Conservation (phyloP, 2,797 vertebrate genomes). For the Catharus ustulatus region DNA sequence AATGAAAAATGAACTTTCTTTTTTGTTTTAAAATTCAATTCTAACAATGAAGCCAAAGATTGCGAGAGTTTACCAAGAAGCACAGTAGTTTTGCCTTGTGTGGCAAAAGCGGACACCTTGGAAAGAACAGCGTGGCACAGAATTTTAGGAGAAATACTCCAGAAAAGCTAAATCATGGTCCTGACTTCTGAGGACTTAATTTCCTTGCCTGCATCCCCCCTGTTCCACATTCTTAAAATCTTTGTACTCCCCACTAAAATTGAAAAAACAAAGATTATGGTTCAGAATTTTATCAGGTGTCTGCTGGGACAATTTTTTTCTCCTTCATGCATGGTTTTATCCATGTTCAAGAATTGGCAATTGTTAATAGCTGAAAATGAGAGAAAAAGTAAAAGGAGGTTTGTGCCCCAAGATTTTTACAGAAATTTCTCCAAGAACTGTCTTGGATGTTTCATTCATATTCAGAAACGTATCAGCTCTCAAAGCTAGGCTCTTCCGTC, state of each 20-base stretch:
- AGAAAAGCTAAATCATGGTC: neutral
- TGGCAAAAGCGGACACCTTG: neutral
- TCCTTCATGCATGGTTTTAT: neutral
- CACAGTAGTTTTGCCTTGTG: neutral
- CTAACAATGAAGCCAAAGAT: neutral
- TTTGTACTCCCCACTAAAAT: neutral
- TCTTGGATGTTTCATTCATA: neutral
- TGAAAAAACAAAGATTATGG: neutral
- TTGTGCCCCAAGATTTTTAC: neutral
- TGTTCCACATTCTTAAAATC: neutral
- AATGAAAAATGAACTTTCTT: neutral
- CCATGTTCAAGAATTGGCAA: neutral
- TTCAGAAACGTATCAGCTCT: neutral
- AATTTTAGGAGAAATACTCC: neutral
- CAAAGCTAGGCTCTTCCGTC: neutral
- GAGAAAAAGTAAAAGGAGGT: neutral
- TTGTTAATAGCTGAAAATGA: neutral
- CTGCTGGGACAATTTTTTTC: neutral
- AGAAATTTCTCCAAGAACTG: neutral
- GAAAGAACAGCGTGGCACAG: neutral
- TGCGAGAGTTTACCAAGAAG: neutral
- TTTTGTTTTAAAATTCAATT: neutral
- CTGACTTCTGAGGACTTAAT: neutral
- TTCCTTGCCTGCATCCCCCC: neutral
- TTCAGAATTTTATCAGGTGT: neutral